Base-by-base conservation (phyloP, 2,797 vertebrate species). In the Propithecus deckenii region DNA sequence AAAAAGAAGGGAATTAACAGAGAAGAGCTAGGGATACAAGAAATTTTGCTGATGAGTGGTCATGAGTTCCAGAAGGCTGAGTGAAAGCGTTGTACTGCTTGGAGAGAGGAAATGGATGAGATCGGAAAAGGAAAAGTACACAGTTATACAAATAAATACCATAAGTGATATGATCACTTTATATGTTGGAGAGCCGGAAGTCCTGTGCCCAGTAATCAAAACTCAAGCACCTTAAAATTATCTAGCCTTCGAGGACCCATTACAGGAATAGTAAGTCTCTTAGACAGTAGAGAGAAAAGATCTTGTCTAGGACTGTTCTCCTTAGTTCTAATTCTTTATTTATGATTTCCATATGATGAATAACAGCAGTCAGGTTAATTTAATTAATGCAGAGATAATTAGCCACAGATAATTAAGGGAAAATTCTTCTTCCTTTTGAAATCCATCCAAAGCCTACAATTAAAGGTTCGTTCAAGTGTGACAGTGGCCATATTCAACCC, bases 311-410 rank as follows among this genome's bases (percentile, higher is more conserved):
- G 59, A 67, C 43, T 38, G 5, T 85, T 75, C 84, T 90, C 41
- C 43, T 89, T 15, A 61, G 41, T 63, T 41, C 35, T 85, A 87
- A 79, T 1, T 8, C 9, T 97, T 87, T 89, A 75, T 74, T 95
- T 97, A 85, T 88, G 74, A 35, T 94, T 93, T 43, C 57, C 41
- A 30, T 84, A 83, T 81, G 55, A 96, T 97, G 91, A 95, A 98
- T 96, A 95, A 93, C 61, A 57, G 30, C 89, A 96, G 52, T 81
- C 75, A 93, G 46, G 71, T 12, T 87, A 25, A 57, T 57, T 57
- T 57, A 57, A 95, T 90, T 96, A 94, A 79, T 92, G 89, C 69
- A 95, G 89, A 96, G 38, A 93, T 95, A 97, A 97, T 98, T 97
- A 98, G 83, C 79, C 80, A 96, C 87, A 93, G 91, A 89, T 96